phyloP scores from a whole-genome alignment of 2,113 vertebrate genomes.

The Centropus bengalensis region DNA sequence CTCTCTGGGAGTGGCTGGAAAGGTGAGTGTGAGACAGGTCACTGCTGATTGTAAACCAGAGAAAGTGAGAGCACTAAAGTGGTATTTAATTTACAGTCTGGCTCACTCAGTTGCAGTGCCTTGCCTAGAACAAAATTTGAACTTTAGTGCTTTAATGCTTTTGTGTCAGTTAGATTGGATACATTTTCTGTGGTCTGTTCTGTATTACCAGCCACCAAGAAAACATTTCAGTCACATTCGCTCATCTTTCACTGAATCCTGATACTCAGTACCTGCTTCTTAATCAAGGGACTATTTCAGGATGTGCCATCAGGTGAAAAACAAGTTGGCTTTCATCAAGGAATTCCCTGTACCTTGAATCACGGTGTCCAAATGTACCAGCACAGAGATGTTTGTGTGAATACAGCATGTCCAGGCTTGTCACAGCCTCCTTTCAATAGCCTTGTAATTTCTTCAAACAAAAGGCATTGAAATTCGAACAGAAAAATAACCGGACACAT shows the following conservation, averaged over 20 bases:
- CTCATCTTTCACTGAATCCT: not conserved
- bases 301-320: not conserved
- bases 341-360: not conserved
- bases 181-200: not conserved
- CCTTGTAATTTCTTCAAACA: conserved; percentile 25
- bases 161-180: not conserved
- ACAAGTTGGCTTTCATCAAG: not conserved
- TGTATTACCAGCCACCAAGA: not conserved
- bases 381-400: not conserved
- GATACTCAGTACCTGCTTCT: not conserved
- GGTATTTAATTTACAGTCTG: not conserved
- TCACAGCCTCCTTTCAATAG: not conserved
- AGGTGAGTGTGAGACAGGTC: accelerated
- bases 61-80: not conserved
- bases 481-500: not conserved
- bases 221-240: not conserved
- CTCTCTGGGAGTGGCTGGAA: not conserved
- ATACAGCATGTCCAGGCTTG: not conserved
- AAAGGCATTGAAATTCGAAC: conserved; percentile 13
- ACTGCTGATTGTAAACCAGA: not conserved
- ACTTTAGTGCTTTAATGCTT: not conserved
- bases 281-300: not conserved
- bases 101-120: not conserved
- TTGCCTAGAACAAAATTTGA: not conserved
- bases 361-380: not conserved